These are phyloP conservation scores for Muschampia plurimacula DNA, from an alignment of 2,888 invertebrate species.

Conservation along the genomic window DNA sequence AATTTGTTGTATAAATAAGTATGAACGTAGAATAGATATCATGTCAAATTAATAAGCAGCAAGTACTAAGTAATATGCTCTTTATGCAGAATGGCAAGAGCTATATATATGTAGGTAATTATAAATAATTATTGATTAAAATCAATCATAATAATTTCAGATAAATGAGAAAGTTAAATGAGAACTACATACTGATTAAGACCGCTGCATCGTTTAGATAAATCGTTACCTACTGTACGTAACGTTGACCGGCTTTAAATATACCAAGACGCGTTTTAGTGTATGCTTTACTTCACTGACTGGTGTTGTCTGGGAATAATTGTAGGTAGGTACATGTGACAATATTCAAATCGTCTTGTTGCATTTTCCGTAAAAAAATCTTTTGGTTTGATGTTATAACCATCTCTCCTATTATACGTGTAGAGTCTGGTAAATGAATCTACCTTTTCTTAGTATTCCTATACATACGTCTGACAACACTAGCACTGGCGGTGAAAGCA, in stretches of 20 bases:
- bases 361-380: neutral
- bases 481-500: constrained; percentile 20
- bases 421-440: neutral
- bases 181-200: too few species aligned
- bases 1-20: too few species aligned
- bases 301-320: neutral
- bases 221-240: neutral
- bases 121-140: too few species aligned
- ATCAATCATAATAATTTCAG: too few species aligned
- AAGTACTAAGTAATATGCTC: too few species aligned
- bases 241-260: constrained; percentile 2
- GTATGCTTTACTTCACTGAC: neutral
- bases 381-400: neutral
- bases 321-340: neutral
- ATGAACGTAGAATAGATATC: too few species aligned
- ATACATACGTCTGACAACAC: neutral
- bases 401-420: neutral
- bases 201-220: too few species aligned
- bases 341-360: neutral
- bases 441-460: neutral
- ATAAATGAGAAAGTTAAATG: too few species aligned
- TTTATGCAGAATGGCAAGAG: too few species aligned
- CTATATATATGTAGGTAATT: too few species aligned
- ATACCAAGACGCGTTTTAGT: neutral
- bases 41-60: too few species aligned